Evolutionary conservation across 2,888 invertebrate genomes (phyloP).

Genomic region (Teleiodes luculella): DNA sequence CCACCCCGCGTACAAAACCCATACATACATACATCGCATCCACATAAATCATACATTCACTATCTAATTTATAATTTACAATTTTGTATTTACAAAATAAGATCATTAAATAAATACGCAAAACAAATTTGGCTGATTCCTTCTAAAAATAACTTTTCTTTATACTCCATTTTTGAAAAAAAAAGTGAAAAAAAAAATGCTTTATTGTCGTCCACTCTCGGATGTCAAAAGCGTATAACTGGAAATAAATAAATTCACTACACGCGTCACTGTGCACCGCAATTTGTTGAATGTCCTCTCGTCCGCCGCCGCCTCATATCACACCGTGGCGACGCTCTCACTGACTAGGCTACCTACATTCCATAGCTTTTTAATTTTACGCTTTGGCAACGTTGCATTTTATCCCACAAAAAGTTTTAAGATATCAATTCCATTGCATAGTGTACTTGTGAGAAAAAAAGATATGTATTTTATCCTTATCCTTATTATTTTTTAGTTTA

Average conservation of each 20-base stretch:
- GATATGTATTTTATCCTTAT: too few species aligned
- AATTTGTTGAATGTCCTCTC: conserved; percentile 43
- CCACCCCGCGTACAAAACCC: conserved; percentile 18
- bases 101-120: conserved; percentile 62
- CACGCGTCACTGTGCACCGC: conserved; percentile 36
- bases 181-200: conserved; percentile 24
- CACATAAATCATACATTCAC: conserved; percentile 53
- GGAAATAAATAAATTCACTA: conserved; percentile 49
- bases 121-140: conserved; percentile 55
- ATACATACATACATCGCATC: conserved; percentile 32
- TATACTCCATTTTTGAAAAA: conserved; percentile 31
- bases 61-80: conserved; percentile 71
- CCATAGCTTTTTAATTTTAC: conserved; percentile 16
- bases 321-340: conserved; percentile 59
- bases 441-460: too few species aligned
- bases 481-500: too few species aligned
- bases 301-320: conserved; percentile 28
- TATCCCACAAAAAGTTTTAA: neutral
- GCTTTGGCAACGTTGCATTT: conserved; percentile 12
- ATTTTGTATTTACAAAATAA: conserved; percentile 61
- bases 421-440: too few species aligned
- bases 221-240: conserved; percentile 16
- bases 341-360: conserved; percentile 60
- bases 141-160: conserved; percentile 26
- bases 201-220: conserved; percentile 60